Base-by-base conservation (phyloP, 1,140 invertebrate species). In the Cydia splendana region DNA sequence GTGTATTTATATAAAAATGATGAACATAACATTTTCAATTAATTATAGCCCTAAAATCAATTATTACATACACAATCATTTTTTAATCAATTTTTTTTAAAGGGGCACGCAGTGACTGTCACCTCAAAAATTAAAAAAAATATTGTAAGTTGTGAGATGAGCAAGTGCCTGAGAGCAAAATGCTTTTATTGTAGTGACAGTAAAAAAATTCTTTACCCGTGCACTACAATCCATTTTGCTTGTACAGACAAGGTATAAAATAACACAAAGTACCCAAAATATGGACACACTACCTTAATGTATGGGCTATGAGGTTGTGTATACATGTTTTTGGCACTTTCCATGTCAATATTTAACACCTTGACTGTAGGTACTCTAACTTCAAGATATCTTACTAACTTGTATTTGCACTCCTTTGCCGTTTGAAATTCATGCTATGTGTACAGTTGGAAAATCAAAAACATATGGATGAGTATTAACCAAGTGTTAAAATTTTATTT, bases 351-450 rank as follows among this genome's bases (percentile, higher is more conserved):
- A 57, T 18, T 42, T 42, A 42, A 42, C 9, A 42, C 20, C n/a
- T 20, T 65, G 20, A 42, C 57, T 15, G 24, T 24, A 24, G 24
- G 4, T 65, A 65, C 28, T 30, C 12, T 10, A 30, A 38, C 28
- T 9, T 65, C 13, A 10, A 12, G 20, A 30, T 65, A 28, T 12
- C 10, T 30, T 24, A 10, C 24, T 4, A 9, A 65, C 10, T 24
- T 24, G 18, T 67, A 67, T 38, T 67, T 34, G 30, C 5, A 67
- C 1, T 67, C 28, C 30, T 67, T 18, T 67, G 18, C 28, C 65
- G 12, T 67, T 67, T 38, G 77, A 74, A 75, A 74, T 78, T 87
- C 87, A 88, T 88, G 81, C 78, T 81, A 81, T 86, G 85, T 82
- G 85, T 83, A 83, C 84, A 84, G 80, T 85, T 81, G 65, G 13